Base-by-base conservation (phyloP, 2,888 invertebrate species). In the Vandiemenella viatica region DNA sequence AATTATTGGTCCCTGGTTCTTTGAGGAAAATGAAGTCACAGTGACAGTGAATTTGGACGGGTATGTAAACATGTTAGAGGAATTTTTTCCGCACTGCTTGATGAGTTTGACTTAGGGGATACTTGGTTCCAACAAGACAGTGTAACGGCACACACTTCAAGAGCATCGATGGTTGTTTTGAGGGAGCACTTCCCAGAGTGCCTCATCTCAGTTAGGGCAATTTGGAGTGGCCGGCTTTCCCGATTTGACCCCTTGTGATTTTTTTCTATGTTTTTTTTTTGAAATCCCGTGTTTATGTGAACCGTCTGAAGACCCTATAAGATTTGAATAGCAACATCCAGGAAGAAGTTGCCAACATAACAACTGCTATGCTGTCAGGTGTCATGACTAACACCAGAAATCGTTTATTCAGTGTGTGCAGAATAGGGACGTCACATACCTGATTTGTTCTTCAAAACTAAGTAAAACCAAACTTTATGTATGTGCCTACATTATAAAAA, bases 381-480 rank as follows among this genome's bases (percentile, higher is more conserved):
- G 55, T 55, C 16, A 53, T 48, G 50, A 50, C 17, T 48, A 56
- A 57, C 44, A 21, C 41, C 52, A 49, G 50, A 53, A 52, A 51
- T 53, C 48, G 56, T 45, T 56, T 48, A 44, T 26, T 50, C 53
- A 54, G 53, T 54, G 53, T 53, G 44, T 52, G 37, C 53, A 50
- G 13, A 55, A 53, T 53, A 49, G 18, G 16, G 55, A 19, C 44
- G 52, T 47, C 51, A 57, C 23, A 47, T 55, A 50, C 46, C 40
- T 43, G 48, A 45, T 40, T 21, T 49, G 21, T 17, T 49, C 18
- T 45, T 51, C 21, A 48, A 45, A 44, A 51, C 48, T 55, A 74
- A 72, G 74, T 77, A 53, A 55, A 59, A 58, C 52, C 46, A 43
- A 43, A 49, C 50, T 42, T 47, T 41, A 41, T 2, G n/a, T 42